These are phyloP conservation scores for Spisula solida DNA, from an alignment of 2,888 invertebrate genomes.

Conservation along the genomic window DNA sequence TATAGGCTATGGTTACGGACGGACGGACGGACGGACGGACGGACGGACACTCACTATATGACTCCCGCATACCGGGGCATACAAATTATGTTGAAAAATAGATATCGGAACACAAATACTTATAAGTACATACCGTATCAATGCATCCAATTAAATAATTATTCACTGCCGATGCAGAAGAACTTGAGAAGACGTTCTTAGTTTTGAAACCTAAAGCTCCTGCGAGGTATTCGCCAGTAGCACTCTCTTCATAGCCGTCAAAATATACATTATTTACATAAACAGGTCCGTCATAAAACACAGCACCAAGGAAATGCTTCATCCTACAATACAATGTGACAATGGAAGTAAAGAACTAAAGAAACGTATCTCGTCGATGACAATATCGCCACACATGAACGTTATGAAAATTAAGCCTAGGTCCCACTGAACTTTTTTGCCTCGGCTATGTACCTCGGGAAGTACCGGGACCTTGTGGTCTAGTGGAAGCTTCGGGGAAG, in stretches of 20 bases:
- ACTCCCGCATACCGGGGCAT: no score
- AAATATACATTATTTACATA: slow-evolving; percentile 27
- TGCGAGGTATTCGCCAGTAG: not conserved
- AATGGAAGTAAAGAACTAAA: not conserved
- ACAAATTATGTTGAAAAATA: no score
- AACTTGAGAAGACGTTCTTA: slow-evolving; percentile 29
- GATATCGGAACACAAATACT: no score
- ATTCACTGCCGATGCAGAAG: slow-evolving; percentile 22
- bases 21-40: no score
- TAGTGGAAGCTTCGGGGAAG: no score
- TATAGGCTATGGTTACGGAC: no score
- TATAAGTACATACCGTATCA: slow-evolving; percentile 31
- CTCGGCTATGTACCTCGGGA: no score
- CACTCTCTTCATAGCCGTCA: slow-evolving; percentile 17
- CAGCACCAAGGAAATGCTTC: slow-evolving; percentile 42
- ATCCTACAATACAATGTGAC: slow-evolving; percentile 35
- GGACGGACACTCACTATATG: no score
- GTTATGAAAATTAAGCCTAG: no score
- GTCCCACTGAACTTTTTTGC: no score
- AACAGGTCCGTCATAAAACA: slow-evolving; percentile 51
- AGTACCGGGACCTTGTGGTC: no score
- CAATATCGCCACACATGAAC: no score
- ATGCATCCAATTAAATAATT: slow-evolving; percentile 44
- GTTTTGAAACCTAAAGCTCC: slow-evolving; percentile 48
- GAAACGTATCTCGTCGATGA: not conserved